phyloP scores from a whole-genome alignment of 53 echinoderm and acorn worm genomes.

The Holothuria leucospilota region DNA sequence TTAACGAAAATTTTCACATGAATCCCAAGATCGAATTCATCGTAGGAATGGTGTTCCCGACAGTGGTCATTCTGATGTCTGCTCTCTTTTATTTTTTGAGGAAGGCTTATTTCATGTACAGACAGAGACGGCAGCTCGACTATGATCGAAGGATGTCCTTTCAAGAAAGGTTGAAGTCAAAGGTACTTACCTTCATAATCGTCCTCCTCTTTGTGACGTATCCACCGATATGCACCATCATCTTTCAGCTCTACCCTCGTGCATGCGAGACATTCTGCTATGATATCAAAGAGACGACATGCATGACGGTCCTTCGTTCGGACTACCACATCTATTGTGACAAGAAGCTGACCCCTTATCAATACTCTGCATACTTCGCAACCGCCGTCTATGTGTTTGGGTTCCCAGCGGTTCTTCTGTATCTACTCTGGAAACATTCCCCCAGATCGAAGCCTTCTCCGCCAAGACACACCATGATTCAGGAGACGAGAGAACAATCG shows the following conservation, averaged over 20 bases:
- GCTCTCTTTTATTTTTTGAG: too few relatives aligned
- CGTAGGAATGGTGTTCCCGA: background rate
- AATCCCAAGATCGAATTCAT: slow-evolving; percentile 18
- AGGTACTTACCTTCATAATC: slow-evolving; percentile 25
- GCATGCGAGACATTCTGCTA: slow-evolving; percentile 55
- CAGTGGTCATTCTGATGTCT: too few relatives aligned
- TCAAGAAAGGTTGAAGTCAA: background rate
- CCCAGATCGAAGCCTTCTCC: too few relatives aligned
- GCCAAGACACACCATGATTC: too few relatives aligned
- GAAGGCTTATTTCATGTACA: background rate
- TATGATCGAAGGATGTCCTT: too few relatives aligned
- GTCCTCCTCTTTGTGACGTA: slow-evolving; percentile 64
- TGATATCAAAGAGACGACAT: background rate
- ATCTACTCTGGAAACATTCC: slow-evolving; percentile 37
- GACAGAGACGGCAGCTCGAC: background rate
- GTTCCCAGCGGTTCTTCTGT: slow-evolving; percentile 47
- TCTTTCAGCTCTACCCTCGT: slow-evolving; percentile 48
- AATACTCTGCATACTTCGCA: slow-evolving; percentile 54
- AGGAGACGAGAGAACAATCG: too few relatives aligned
- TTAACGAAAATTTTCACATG: background rate
- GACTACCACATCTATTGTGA: slow-evolving; percentile 60
- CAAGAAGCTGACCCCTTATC: background rate
- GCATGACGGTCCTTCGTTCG: slow-evolving; percentile 21
- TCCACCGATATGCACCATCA: slow-evolving; percentile 44
- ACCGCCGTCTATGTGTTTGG: slow-evolving; percentile 56